Percentiles rank a stretch among this genome's conserved stretches.
Evolutionary conservation across 2,888 invertebrate genomes (phyloP).

Genomic region (Noctua pronuba): DNA sequence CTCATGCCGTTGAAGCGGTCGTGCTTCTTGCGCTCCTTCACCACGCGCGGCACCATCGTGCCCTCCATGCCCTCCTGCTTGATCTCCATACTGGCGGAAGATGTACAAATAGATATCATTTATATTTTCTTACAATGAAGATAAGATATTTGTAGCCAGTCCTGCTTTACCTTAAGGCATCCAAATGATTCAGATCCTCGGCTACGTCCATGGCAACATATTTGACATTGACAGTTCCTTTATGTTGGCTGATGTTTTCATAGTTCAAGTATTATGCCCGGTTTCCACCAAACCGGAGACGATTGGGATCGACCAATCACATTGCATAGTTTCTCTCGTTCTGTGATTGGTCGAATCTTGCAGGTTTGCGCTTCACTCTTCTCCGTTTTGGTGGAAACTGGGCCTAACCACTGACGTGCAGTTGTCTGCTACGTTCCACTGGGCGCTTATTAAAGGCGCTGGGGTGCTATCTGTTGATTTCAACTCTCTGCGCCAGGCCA

Average conservation of each 20-base stretch:
- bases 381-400: background rate
- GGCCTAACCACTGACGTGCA: background rate
- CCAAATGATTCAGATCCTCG: background rate
- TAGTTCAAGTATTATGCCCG: background rate
- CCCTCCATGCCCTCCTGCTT: slow-evolving; percentile 90
- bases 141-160: background rate
- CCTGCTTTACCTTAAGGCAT: background rate
- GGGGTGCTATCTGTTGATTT: background rate
- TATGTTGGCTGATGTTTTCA: background rate
- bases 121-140: background rate
- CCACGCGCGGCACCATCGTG: slow-evolving; percentile 89
- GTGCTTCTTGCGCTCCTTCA: slow-evolving; percentile 97
- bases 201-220: background rate
- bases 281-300: background rate
- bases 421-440: background rate
- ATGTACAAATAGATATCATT: background rate
- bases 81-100: slow-evolving; percentile 85
- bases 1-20: slow-evolving; percentile 99
- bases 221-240: background rate
- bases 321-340: background rate
- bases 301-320: background rate
- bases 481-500: background rate
- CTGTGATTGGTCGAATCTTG: background rate
- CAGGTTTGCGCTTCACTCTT: background rate
- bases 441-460: background rate